Base-by-base conservation (phyloP, 2,888 invertebrate genomes). In the Chouioia cunea region DNA sequence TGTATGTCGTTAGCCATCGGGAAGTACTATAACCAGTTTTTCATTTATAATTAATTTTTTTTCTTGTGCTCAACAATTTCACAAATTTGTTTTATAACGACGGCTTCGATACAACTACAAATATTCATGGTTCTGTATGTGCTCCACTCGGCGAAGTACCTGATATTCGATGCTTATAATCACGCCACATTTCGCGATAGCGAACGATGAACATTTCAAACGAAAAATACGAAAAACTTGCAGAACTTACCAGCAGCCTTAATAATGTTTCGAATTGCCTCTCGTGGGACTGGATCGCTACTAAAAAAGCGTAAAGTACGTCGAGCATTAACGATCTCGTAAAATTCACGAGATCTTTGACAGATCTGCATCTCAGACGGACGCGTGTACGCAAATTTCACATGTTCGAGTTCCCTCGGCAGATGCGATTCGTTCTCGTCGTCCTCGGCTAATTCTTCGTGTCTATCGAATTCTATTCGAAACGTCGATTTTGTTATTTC, bases 111-210 rank as follows among this genome's bases (percentile, higher is more conserved):
- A 96, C 90, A 0, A 92, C 90, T 16, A 95, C 93, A 83, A 93
- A 97, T 0, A 94, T 96, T 97, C 97, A 97, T 0, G 97, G 97
- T 83, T 97, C 95, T 0, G 96, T 95, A 82, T 97, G 97, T 0
- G 97, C 97, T 1, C 97, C 97, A 79, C 96, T 96, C n/a, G 97
- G 97, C 0, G 94, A 89, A 0, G 97, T 97, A 12, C 94, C 95
- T 93, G 12, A 36, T 12, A 36, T 8, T 36, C 1, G 10, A 10
- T 3, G 4, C 12, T 36, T 36, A 6, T 36, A 36, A 36, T 36
- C n/a, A n/a, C n/a, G n/a, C n/a, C n/a, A n/a, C n/a, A n/a, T n/a
- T n/a, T n/a, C n/a, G n/a, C n/a, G n/a, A n/a, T n/a, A n/a, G n/a
- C n/a, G n/a, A n/a, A n/a, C n/a, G n/a, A n/a, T n/a, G n/a, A n/a